Base-by-base conservation (phyloP, 1,140 invertebrate genomes). In the Drosophila setifemur region DNA sequence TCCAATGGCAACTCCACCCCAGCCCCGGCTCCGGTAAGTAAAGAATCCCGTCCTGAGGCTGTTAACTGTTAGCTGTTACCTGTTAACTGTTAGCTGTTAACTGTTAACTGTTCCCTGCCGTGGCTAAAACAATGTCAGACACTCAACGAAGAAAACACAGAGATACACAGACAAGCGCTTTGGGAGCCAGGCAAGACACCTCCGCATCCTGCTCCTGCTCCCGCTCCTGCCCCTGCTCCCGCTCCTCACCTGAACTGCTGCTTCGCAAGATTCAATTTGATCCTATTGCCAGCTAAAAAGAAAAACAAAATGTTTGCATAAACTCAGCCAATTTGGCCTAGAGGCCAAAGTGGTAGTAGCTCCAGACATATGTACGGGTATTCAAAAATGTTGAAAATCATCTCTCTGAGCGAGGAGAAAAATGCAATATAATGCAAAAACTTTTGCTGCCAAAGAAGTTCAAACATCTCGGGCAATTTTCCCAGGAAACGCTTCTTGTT, bases 261-360 rank as follows among this genome's bases (percentile, higher is more conserved):
- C 25, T 11, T 53, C 23, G 48, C 39, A 48, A 33, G 77, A 82
- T 73, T 73, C 73, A 78, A 82, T 82, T 83, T 70, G 58, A 82
- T 82, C 78, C 83, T 81, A 81, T 81, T 81, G 77, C 67, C 45
- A 40, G 60, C 31, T 33, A 81, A 76, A n/a, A n/a, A n/a, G n/a
- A n/a, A n/a, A n/a, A n/a, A n/a, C n/a, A n/a, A n/a, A 82, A 81
- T 82, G 79, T 82, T 82, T 82, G 78, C 78, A 77, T 73, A 83
- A 77, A 79, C 69, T 75, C 68, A 11, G 71, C 57, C 58, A 52
- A 64, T 68, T 49, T 57, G 33, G 76, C 75, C 58, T n/a, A 61
- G 57, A 66, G 50, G 70, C 77, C n/a, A n/a, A n/a, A n/a, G n/a
- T n/a, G 40, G 44, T 11, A 35, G 54, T 55, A 44, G n/a, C 28